Percentiles rank a stretch among this genome's conserved stretches.
phyloP scores from a whole-genome alignment of 2,113 vertebrate species.

The Callorhinus ursinus region DNA sequence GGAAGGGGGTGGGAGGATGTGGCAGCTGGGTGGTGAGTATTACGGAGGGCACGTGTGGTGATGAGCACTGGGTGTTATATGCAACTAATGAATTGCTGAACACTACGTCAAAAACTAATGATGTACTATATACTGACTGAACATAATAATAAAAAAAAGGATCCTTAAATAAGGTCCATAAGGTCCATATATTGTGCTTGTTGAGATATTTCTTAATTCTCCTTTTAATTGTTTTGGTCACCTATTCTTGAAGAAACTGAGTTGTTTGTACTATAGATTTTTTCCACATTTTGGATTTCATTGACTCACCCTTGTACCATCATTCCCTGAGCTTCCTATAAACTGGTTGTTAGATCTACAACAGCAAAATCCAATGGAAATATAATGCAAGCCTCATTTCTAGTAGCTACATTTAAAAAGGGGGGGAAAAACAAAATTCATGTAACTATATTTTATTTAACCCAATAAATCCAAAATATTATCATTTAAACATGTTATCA shows the following conservation, averaged over 20 bases:
- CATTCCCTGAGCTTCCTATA: background rate
- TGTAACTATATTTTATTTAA: background rate
- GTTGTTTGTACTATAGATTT: background rate
- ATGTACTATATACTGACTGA: background rate
- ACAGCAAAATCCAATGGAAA: background rate
- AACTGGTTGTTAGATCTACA: background rate
- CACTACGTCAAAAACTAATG: background rate
- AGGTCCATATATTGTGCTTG: background rate
- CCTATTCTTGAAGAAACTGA: background rate
- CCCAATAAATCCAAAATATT: background rate
- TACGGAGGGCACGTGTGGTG: too few relatives aligned
- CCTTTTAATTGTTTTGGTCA: background rate
- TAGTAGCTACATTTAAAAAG: background rate
- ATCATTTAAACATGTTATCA: background rate
- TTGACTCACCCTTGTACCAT: background rate
- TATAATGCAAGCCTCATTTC: background rate
- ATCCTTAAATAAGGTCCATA: background rate
- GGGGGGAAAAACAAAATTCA: background rate
- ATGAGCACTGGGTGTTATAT: too few relatives aligned
- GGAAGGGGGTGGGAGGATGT: too few relatives aligned
- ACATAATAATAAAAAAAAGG: background rate
- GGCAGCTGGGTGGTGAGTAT: too few relatives aligned
- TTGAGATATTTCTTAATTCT: background rate
- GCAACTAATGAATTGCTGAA: background rate
- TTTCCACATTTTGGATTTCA: background rate